phyloP scores from a whole-genome alignment of 2,113 vertebrate genomes.

The Nycticebus coucang region DNA sequence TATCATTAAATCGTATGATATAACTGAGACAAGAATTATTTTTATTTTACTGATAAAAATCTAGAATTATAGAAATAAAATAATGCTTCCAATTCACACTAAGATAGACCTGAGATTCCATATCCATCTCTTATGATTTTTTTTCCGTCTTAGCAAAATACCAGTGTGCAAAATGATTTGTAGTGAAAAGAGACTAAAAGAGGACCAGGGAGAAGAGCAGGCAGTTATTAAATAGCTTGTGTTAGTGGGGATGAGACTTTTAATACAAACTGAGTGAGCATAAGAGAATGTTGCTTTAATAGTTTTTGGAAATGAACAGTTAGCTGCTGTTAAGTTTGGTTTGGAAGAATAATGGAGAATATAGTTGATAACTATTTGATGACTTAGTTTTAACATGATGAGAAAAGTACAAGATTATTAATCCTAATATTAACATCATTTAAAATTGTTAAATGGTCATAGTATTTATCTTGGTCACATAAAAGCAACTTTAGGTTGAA shows the following conservation, averaged over 20 bases:
- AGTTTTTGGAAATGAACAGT: not conserved
- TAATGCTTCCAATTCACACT: not conserved
- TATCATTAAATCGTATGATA: not conserved
- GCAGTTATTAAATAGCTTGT: not conserved
- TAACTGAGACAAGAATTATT: not conserved
- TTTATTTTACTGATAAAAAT: not conserved
- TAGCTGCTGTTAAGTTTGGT: not conserved
- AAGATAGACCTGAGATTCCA: not conserved
- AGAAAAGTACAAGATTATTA: not conserved
- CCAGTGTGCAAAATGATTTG: not conserved
- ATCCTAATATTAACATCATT: slow-evolving; percentile 11
- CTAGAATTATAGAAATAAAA: not conserved
- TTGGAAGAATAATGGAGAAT: slow-evolving; percentile 36
- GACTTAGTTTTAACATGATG: slow-evolving; percentile 13
- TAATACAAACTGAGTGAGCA: not conserved
- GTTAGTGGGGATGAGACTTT: not conserved
- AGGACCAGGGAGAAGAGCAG: not conserved
- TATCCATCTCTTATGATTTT: not conserved
- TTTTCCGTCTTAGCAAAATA: not conserved
- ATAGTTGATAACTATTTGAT: not conserved
- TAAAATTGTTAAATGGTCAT: not conserved
- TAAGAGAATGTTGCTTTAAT: not conserved
- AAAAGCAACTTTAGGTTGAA: not conserved
- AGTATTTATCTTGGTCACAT: slow-evolving; percentile 19
- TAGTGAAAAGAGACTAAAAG: not conserved